These are phyloP conservation scores for Nomada goodeniana DNA, from an alignment of 2,888 invertebrate genomes.

Conservation along the genomic window DNA sequence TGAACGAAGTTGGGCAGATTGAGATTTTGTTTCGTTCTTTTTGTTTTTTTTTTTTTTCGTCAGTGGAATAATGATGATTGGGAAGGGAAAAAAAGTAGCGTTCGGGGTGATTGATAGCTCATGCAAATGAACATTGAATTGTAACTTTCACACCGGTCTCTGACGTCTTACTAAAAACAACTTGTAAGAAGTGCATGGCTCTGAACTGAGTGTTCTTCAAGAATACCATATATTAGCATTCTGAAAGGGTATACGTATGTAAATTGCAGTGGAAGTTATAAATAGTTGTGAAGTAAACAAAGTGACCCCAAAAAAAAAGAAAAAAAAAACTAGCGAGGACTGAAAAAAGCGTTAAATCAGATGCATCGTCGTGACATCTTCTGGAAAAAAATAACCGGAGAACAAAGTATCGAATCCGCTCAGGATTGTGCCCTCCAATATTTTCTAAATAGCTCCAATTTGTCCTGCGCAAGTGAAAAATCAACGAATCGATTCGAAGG, in stretches of 20 bases:
- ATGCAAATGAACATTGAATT: neutral
- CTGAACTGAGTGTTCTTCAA: neutral
- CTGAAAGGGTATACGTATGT: neutral
- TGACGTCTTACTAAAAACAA: neutral
- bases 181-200: neutral
- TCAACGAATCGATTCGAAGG: too few species aligned
- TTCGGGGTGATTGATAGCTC: neutral
- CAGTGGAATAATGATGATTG: neutral
- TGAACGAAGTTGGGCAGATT: neutral
- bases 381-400: too few species aligned
- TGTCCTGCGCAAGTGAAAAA: too few species aligned
- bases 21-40: neutral
- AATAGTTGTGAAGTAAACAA: neutral
- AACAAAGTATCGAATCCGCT: too few species aligned
- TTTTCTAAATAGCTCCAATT: too few species aligned
- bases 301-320: conserved; percentile 5
- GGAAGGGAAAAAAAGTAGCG: neutral
- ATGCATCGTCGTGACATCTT: neutral
- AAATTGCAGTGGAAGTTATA: conserved; percentile 10
- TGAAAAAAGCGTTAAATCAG: neutral
- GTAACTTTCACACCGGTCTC: neutral
- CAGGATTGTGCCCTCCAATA: too few species aligned
- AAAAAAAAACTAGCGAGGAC: neutral
- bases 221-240: neutral
- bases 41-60: too few species aligned